A percentile compares a stretch with the other conserved stretches of the same genome.
Evolutionary conservation across 1,140 invertebrate species (phyloP).

Genomic region (Bombus difficillimus): DNA sequence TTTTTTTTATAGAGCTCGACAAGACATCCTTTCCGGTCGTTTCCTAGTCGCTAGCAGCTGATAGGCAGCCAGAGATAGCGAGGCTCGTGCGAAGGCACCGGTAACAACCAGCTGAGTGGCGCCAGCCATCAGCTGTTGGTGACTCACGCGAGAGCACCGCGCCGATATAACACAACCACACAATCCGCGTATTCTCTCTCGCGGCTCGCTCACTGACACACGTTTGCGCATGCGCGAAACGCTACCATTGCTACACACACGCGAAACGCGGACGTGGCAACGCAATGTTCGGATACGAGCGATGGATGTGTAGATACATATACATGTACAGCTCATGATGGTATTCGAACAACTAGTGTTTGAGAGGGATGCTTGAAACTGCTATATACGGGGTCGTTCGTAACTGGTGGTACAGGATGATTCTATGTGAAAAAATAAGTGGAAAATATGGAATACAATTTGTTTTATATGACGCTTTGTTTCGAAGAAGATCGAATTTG

Average conservation of each 20-base stretch:
- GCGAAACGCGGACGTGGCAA: conserved; percentile 22
- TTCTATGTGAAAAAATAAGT: no score
- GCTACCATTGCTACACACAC: background rate
- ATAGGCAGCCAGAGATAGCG: conserved; percentile 70
- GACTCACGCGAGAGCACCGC: conserved; percentile 73
- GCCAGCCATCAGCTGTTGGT: conserved; percentile 80
- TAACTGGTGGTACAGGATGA: no score
- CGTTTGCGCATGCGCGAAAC: conserved; percentile 15
- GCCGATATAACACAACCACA: conserved; percentile 27
- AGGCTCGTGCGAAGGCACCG: conserved; percentile 70
- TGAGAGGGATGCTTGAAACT: no score
- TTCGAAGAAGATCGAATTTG: no score
- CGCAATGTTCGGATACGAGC: background rate
- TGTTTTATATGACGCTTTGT: no score
- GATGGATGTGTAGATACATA: background rate
- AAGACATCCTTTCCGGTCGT: conserved; percentile 52
- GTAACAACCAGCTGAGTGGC: conserved; percentile 81
- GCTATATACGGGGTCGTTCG: no score
- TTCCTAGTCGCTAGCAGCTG: conserved; percentile 70
- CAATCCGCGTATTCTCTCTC: conserved; percentile 21
- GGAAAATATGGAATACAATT: no score
- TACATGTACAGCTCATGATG: no score
- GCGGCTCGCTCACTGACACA: conserved; percentile 2
- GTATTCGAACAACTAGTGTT: no score
- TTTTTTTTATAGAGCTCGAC: conserved; percentile 2